Conservation (phyloP, 1,140 invertebrate genomes). For the Drosophila azteca region DNA sequence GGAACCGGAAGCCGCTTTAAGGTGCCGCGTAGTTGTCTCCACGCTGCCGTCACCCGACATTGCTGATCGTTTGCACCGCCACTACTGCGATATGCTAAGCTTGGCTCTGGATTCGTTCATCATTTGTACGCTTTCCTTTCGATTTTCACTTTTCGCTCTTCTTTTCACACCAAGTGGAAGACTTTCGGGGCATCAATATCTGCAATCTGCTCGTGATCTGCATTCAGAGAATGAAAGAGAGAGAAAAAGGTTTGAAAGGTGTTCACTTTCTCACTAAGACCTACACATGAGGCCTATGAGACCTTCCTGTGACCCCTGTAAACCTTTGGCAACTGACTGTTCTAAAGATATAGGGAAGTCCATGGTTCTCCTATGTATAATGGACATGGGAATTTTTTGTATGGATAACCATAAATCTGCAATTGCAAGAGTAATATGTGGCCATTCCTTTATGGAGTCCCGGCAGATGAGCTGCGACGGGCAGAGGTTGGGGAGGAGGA, state of each 20-base stretch:
- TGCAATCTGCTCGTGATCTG: no score
- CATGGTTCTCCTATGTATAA: no score
- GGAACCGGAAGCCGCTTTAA: not conserved
- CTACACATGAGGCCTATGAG: no score
- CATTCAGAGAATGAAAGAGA: no score
- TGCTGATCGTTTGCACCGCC: constrained; percentile 6
- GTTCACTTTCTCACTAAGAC: no score
- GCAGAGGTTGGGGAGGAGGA: not conserved
- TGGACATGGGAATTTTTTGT: not conserved
- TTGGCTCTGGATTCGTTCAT: constrained; percentile 8
- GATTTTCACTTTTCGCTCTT: no score
- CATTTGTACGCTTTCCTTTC: not conserved
- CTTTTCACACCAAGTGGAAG: no score
- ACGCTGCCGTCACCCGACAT: constrained; percentile 38
- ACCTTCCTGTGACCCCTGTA: no score
- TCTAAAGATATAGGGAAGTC: no score
- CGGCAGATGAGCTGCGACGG: constrained; percentile 4
- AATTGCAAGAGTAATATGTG: constrained; percentile 19
- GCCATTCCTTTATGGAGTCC: constrained; percentile 18
- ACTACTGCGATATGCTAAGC: not conserved
- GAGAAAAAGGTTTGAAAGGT: no score
- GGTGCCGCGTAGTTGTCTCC: constrained; percentile 19
- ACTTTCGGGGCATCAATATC: no score
- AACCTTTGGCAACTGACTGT: no score
- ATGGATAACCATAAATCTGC: constrained; percentile 34